Conservation (phyloP, 2,797 vertebrate genomes). For the Menidia menidia region DNA sequence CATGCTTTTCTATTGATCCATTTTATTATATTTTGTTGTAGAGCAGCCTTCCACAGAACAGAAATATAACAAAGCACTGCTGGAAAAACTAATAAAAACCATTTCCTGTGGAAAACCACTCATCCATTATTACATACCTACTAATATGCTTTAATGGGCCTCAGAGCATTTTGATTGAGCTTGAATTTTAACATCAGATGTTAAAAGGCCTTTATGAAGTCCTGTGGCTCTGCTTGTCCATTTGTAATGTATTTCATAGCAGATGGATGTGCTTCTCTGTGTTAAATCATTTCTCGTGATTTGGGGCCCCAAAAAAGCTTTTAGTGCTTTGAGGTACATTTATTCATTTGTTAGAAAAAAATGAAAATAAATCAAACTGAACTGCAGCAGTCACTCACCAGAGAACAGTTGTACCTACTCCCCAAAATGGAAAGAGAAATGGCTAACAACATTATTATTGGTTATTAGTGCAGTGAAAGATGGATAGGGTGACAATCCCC, state of each 20-base stretch:
- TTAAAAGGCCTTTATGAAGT: conserved; percentile 51
- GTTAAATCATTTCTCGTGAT: conserved; percentile 68
- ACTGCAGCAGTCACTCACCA: conserved; percentile 25
- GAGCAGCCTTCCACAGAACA: neutral
- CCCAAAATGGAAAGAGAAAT: conserved; percentile 7
- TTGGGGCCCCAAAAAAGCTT: conserved; percentile 56
- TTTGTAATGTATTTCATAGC: conserved; percentile 44
- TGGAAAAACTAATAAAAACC: neutral
- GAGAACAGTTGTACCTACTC: conserved; percentile 21
- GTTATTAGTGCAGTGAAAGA: conserved; percentile 39
- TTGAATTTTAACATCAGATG: conserved; percentile 33
- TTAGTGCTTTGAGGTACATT: conserved; percentile 62
- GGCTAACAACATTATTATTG: conserved; percentile 45
- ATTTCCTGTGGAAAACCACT: neutral
- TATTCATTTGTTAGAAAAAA: conserved; percentile 49
- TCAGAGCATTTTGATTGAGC: conserved; percentile 3
- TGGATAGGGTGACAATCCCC: conserved; percentile 9
- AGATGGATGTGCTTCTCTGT: conserved; percentile 52
- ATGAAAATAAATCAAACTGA: conserved; percentile 14
- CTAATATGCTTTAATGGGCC: conserved; percentile 10
- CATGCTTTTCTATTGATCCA: neutral
- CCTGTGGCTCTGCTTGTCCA: conserved; percentile 20
- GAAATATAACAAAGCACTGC: neutral
- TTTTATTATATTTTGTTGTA: neutral
- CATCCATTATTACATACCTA: neutral